Base-by-base conservation (phyloP, 2,797 vertebrate genomes). In the Bryconaethiops microstoma region DNA sequence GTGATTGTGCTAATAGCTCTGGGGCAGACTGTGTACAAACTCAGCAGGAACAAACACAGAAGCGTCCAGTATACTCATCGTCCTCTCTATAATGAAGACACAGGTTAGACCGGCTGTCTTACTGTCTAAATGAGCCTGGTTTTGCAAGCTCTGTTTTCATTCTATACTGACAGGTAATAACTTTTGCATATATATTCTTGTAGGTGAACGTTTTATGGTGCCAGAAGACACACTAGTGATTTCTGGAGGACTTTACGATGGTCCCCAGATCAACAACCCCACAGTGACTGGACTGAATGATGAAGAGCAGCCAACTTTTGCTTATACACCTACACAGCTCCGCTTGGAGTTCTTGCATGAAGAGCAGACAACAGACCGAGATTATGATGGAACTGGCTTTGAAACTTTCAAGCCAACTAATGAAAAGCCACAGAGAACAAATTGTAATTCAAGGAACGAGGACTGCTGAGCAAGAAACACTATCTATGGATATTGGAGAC, bases 211-310 rank as follows among this genome's bases (percentile, higher is more conserved):
- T 48, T 93, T 91, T 69, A 75, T 59, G 19, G 76, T 87, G 62
- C 86, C 91, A 13, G 88, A 94, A 14, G 93, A 95, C 87, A 94
- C 92, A 2, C 90, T 94, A 0, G 88, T 92, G 1, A 93, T 94
- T 88, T 94, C 95, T 82, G 91, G 93, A 87, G 93, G 92, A 82
- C 92, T 95, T 76, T 93, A 95, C 70, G 92, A 95, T 75, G 92
- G 87, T 74, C 89, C 92, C 82, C 82, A 89, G 52, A 91, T 93
- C 86, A 92, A 92, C 35, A 93, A 95, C 81, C 89, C 92, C 75
- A 90, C 89, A 71, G 83, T 55, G 74, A 82, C 87, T 29, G 88
- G 62, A 21, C 80, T 83, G 14, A 83, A 81, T 40, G 78, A 82
- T 35, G 82, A 86, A 16, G 90, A 94, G 4, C 79, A 87, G 71